Base-by-base conservation (phyloP, 2,888 invertebrate species). In the Sphaerophoria rueppellii region DNA sequence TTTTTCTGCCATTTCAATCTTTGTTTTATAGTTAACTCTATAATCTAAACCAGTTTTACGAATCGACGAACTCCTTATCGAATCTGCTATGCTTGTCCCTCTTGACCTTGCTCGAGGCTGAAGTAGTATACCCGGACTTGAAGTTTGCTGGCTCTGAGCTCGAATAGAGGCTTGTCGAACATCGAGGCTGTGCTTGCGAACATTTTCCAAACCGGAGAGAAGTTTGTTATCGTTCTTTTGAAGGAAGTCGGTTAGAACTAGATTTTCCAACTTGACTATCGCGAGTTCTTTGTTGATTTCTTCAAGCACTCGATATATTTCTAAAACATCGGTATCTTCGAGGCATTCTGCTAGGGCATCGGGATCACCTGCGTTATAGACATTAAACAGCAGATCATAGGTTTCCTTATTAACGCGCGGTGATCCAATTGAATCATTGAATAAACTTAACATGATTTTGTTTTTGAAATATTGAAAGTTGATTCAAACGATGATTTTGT, bases 151-250 rank as follows among this genome's bases (percentile, higher is more conserved):
- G 24, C 24, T 24, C 24, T 24, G 24, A 1, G 24, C 1, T 24
- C 24, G 24, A 2, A 32, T 35, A 0, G 35, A 43, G 9, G 75
- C 67, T 1, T 40, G 4, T 46, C 89, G 89, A 4, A 88, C 86
- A 48, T 87, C 82, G n/a, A 79, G 54, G 11, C 79, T 60, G 24
- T 70, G 60, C 11, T 63, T 37, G 9, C 70, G 35, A 4, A 81
- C 67, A 54, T 89, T 87, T 4, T 89, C 88, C 32, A 91, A 57
- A 0, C 90, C 91, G 37, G 89, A 65, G 52, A 91, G 88, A 0
- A 91, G 73, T 82, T 90, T 91, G 3, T 90, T 89, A 87, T 91
- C 90, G 61, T 90, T 91, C 71, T 90, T 91, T 69, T 91, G 88
- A 0, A 91, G 82, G 75, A 91, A 91, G 78, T 91, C 90, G 0